These are phyloP conservation scores for Cyrtorhinus lividipennis DNA, from an alignment of 1,140 invertebrate genomes.

Conservation along the genomic window DNA sequence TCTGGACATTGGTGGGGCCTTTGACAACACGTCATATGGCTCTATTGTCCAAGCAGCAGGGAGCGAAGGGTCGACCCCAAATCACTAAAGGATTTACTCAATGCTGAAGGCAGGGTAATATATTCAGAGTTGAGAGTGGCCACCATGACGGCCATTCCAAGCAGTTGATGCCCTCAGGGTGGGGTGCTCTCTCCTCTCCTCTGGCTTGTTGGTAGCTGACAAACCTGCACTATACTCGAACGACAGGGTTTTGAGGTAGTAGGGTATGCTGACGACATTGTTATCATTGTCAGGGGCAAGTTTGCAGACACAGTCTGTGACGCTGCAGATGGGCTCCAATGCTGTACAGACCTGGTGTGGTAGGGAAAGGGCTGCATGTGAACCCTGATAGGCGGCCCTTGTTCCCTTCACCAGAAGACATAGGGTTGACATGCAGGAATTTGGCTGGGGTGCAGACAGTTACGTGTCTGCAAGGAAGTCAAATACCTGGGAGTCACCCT, in stretches of 20 bases:
- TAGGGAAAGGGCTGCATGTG: background rate
- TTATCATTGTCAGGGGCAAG: slow-evolving; percentile 1
- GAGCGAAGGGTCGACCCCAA: background rate
- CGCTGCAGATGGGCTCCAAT: background rate
- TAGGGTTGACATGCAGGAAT: no score
- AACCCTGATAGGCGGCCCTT: background rate
- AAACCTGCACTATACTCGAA: slow-evolving; percentile 1
- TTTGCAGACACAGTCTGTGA: background rate
- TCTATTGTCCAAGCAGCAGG: slow-evolving; percentile 10
- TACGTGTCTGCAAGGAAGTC: no score
- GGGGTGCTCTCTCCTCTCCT: slow-evolving; percentile 21
- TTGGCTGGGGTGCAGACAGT: no score
- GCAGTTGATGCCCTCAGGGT: slow-evolving; percentile 20
- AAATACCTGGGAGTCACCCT: no score
- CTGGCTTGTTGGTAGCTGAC: slow-evolving; percentile 19
- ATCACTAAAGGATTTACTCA: background rate
- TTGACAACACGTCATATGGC: slow-evolving; percentile 17
- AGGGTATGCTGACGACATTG: slow-evolving; percentile 3
- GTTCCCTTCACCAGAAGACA: background rate
- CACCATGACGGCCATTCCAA: background rate
- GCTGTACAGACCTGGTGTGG: background rate
- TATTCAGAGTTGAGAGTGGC: background rate
- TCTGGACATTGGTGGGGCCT: slow-evolving; percentile 22
- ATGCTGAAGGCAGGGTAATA: background rate
- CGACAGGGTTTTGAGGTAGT: background rate